phyloP scores from a whole-genome alignment of 2,797 vertebrate genomes.

The Garrulus glandarius region DNA sequence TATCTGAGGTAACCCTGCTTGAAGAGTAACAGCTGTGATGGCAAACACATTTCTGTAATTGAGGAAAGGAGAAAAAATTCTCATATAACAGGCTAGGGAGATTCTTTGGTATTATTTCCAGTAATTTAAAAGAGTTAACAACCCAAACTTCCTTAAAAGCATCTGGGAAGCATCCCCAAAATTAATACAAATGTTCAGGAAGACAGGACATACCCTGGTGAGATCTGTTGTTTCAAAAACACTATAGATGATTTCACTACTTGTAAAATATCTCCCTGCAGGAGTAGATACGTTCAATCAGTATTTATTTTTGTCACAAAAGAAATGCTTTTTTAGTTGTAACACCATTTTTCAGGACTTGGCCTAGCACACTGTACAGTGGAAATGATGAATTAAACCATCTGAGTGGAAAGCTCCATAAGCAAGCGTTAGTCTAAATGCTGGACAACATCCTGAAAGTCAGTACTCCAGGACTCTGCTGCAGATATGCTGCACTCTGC shows the following conservation, averaged over 20 bases:
- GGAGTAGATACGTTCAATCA: neutral
- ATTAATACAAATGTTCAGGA: neutral
- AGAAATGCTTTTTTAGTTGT: neutral
- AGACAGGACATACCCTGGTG: neutral
- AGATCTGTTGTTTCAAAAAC: neutral
- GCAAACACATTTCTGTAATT: neutral
- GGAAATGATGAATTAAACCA: neutral
- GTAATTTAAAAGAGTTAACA: neutral
- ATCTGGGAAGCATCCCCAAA: neutral
- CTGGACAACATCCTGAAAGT: neutral
- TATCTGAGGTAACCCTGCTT: neutral
- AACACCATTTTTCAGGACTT: neutral
- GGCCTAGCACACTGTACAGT: neutral
- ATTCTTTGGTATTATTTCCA: neutral
- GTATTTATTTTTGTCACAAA: neutral
- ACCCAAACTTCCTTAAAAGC: neutral
- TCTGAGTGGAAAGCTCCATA: neutral
- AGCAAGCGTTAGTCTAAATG: neutral
- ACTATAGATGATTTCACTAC: neutral
- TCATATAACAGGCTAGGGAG: neutral
- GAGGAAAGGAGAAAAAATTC: neutral
- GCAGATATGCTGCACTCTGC: neutral
- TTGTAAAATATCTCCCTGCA: neutral
- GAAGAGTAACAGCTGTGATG: neutral
- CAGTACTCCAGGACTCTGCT: neutral